Evolutionary conservation across 2,888 invertebrate species (phyloP).

Genomic region (Elaeidobius kamerunicus): DNA sequence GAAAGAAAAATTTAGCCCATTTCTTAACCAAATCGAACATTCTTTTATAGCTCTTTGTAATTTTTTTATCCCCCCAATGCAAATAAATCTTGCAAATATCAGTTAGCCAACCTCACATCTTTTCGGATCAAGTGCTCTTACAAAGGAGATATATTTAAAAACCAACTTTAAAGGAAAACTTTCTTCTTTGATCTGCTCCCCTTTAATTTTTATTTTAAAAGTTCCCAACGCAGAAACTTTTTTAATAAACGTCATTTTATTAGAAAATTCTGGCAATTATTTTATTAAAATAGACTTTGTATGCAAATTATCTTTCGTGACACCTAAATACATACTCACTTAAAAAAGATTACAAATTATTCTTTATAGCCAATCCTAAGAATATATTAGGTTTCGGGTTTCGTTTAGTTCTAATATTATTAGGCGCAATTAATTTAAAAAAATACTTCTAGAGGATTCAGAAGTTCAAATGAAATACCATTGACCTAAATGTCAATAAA

Average conservation of each 20-base stretch:
- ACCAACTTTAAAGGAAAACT: constrained; percentile 14
- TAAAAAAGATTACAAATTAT: too few relatives aligned
- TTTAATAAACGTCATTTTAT: constrained; percentile 3
- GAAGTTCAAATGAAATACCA: too few relatives aligned
- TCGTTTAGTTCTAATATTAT: too few relatives aligned
- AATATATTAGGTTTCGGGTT: too few relatives aligned
- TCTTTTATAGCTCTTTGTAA: constrained; percentile 13
- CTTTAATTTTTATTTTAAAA: constrained; percentile 15
- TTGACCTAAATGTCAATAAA: too few relatives aligned
- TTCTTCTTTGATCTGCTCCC: constrained; percentile 14
- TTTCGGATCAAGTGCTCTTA: constrained; percentile 15
- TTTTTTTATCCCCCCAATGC: constrained; percentile 15
- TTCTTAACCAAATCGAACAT: constrained; percentile 12
- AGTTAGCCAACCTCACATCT: constrained; percentile 15
- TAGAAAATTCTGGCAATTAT: too few relatives aligned
- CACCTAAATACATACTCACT: too few relatives aligned
- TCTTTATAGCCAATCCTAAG: too few relatives aligned
- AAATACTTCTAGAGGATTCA: too few relatives aligned
- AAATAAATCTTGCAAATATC: constrained; percentile 24
- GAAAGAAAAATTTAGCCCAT: constrained; percentile 8
- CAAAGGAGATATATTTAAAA: constrained; percentile 15
- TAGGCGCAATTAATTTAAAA: too few relatives aligned
- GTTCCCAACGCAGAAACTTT: not conserved
- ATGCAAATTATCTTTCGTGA: too few relatives aligned
- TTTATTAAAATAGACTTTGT: too few relatives aligned